phyloP scores from a whole-genome alignment of 2,797 vertebrate species.

The Epinephelus coioides region DNA sequence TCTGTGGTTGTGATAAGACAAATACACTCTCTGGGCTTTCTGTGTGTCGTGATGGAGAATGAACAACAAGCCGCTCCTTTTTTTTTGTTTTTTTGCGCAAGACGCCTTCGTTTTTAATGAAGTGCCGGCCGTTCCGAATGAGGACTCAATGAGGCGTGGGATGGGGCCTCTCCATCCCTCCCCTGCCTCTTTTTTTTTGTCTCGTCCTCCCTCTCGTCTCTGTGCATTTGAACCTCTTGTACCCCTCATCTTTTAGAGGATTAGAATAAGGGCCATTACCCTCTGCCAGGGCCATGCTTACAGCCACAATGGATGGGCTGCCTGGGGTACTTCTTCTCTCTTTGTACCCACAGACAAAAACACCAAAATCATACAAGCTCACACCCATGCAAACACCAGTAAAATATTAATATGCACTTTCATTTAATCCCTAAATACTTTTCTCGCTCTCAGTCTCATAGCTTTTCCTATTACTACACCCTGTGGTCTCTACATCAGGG shows the following conservation, averaged over 20 bases:
- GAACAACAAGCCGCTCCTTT: conserved; percentile 56
- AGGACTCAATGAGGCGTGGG: conserved; percentile 77
- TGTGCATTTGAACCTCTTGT: conserved; percentile 63
- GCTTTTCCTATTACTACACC: neutral
- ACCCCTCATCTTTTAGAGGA: conserved; percentile 69
- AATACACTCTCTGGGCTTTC: conserved; percentile 49
- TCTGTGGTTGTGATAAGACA: conserved; percentile 63
- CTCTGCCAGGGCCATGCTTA: conserved; percentile 55
- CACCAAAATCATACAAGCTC: conserved; percentile 16
- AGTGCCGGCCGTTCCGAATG: conserved; percentile 65
- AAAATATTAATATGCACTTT: neutral
- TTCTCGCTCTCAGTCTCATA: neutral
- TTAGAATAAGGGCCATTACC: conserved; percentile 78
- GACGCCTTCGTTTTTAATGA: conserved; percentile 75
- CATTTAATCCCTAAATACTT: neutral
- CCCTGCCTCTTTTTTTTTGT: conserved; percentile 43
- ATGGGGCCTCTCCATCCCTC: conserved; percentile 69
- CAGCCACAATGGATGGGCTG: conserved; percentile 50
- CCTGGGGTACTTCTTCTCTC: conserved; percentile 26
- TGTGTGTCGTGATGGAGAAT: conserved; percentile 60
- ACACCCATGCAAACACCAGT: neutral
- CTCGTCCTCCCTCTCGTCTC: conserved; percentile 50
- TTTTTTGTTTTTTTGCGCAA: conserved; percentile 33
- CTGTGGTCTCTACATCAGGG: neutral
- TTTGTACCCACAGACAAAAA: conserved; percentile 28